Conservation (phyloP, 2,888 invertebrate genomes). For the Salticus scenicus region DNA sequence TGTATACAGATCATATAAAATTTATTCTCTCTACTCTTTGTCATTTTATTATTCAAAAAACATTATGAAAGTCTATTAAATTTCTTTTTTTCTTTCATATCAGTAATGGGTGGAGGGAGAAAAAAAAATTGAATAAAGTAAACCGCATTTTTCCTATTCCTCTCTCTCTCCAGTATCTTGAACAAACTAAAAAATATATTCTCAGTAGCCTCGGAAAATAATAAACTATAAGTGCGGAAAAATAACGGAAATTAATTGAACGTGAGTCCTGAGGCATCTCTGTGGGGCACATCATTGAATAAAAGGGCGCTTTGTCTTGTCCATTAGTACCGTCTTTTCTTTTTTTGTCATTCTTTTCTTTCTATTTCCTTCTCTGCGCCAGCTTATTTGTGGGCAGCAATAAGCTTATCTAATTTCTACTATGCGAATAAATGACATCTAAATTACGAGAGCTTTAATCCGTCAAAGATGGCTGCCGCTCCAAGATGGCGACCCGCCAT, state of each 20-base stretch:
- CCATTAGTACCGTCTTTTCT: constrained; percentile 32
- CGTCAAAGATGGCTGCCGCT: constrained; percentile 65
- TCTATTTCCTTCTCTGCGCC: constrained; percentile 3
- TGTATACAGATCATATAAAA: too few species aligned
- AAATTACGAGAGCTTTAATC: constrained; percentile 66
- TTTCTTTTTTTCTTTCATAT: too few species aligned
- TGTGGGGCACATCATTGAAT: constrained; percentile 15
- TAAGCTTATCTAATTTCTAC: constrained; percentile 69
- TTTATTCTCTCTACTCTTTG: too few species aligned
- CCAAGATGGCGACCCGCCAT: constrained; percentile 62
- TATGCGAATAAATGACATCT: constrained; percentile 62
- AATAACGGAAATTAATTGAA: constrained; percentile 12
- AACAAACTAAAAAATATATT: too few species aligned
- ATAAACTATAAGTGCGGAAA: neutral
- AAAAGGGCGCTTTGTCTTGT: constrained; percentile 57
- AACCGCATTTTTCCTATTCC: too few species aligned
- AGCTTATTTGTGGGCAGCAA: constrained; percentile 43
- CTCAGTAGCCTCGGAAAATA: neutral
- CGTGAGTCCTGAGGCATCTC: neutral
- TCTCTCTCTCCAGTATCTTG: too few species aligned
- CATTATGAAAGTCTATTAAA: too few species aligned
- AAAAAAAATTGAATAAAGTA: too few species aligned
- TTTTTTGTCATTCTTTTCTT: constrained; percentile 25
- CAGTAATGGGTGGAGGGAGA: too few species aligned
- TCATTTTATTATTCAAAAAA: too few species aligned